Conservation (phyloP, 2,888 invertebrate species). For the Zonitis immaculata region DNA sequence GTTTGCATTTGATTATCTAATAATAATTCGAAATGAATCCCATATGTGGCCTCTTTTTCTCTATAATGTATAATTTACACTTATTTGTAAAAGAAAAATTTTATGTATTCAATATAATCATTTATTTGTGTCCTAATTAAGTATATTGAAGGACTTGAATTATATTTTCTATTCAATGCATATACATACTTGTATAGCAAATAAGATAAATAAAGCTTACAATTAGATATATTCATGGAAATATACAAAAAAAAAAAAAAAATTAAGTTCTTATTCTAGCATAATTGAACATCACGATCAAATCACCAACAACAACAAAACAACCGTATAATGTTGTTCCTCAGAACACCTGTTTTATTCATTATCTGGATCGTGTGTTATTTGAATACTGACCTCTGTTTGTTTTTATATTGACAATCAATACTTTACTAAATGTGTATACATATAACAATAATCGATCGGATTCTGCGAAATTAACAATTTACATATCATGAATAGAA, state of each 20-base stretch:
- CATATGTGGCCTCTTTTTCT: too few species aligned
- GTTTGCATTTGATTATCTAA: too few species aligned
- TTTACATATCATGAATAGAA: background rate
- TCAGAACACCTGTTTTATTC: conserved; percentile 2
- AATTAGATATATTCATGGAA: too few species aligned
- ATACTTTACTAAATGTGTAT: background rate
- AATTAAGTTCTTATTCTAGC: too few species aligned
- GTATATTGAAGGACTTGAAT: background rate
- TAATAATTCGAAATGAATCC: too few species aligned
- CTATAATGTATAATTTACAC: too few species aligned
- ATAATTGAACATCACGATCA: background rate
- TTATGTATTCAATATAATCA: background rate
- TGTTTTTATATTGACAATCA: background rate
- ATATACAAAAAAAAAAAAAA: too few species aligned
- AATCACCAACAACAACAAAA: background rate
- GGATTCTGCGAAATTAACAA: background rate
- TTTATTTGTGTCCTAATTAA: background rate
- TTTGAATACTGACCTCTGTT: conserved; percentile 1
- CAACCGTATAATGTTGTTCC: too few species aligned
- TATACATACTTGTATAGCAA: background rate
- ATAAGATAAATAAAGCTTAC: too few species aligned
- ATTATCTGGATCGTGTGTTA: conserved; percentile 4
- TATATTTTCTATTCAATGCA: background rate
- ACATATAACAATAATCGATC: background rate
- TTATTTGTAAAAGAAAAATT: background rate